These are phyloP conservation scores for Orchesellides sinensis DNA, from an alignment of 2,888 invertebrate genomes.

Conservation along the genomic window DNA sequence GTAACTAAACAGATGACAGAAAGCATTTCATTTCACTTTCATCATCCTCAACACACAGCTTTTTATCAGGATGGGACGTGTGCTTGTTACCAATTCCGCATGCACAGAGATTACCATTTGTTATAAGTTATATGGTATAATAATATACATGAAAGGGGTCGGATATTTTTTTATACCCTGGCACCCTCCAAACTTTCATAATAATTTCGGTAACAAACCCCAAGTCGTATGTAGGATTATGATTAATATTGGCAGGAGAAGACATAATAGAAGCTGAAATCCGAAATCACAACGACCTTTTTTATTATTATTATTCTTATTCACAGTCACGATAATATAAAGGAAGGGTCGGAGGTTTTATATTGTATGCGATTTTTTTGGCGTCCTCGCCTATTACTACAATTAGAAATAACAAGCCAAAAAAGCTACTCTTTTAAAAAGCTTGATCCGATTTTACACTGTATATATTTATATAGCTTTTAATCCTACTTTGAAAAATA, in stretches of 20 bases:
- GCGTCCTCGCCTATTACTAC: neutral
- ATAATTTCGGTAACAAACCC: neutral
- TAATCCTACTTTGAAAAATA: too few species aligned
- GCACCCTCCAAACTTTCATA: neutral
- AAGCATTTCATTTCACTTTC: constrained; percentile 1
- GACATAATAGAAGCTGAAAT: too few species aligned
- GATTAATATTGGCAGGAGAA: constrained; percentile 23
- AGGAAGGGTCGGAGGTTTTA: too few species aligned
- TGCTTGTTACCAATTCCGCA: neutral
- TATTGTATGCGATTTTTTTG: too few species aligned
- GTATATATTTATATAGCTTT: too few species aligned
- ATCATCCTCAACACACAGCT: constrained; percentile 13
- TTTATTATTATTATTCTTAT: too few species aligned
- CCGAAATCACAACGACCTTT: too few species aligned
- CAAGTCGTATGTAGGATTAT: too few species aligned
- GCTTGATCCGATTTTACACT: too few species aligned
- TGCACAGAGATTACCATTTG: neutral
- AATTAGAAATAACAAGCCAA: constrained; percentile 27
- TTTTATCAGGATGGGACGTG: constrained; percentile 6
- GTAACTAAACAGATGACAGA: constrained; percentile 9
- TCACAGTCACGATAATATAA: too few species aligned
- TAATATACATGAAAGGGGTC: constrained; percentile 14
- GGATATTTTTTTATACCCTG: neutral
- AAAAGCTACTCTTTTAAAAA: neutral
- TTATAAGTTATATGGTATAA: too few species aligned